A percentile compares a stretch with the other conserved stretches of the same genome.
phyloP scores from a whole-genome alignment of 2,888 invertebrate species.

The Tipula lateralis region DNA sequence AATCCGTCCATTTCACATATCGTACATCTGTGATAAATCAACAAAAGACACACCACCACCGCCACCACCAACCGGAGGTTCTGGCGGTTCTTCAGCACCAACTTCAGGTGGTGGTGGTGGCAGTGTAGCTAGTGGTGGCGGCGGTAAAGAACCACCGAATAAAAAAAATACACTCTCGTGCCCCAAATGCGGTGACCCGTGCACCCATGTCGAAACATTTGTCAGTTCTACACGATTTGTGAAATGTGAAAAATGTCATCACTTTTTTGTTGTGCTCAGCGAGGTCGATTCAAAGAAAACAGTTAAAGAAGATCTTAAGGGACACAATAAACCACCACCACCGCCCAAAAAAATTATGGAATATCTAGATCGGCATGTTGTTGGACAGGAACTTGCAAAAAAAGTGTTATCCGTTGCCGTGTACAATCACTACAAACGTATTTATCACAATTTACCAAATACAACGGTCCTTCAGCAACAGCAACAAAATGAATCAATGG shows the following conservation, averaged over 20 bases:
- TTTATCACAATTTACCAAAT: slow-evolving; percentile 83
- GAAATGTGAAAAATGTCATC: slow-evolving; percentile 96
- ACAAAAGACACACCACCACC: slow-evolving; percentile 35
- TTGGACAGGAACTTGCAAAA: slow-evolving; percentile 96
- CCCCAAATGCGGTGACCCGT: slow-evolving; percentile 96
- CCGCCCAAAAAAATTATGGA: slow-evolving; percentile 96
- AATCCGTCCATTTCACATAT: slow-evolving; percentile 35
- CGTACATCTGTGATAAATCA: slow-evolving; percentile 37
- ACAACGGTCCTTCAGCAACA: slow-evolving; percentile 35
- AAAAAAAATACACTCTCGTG: slow-evolving; percentile 80
- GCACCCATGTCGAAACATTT: slow-evolving; percentile 94
- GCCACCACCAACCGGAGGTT: slow-evolving; percentile 27
- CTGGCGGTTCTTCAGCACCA: neutral
- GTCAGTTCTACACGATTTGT: slow-evolving; percentile 96
- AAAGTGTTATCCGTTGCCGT: slow-evolving; percentile 97
- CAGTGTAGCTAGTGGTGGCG: slow-evolving; percentile 43
- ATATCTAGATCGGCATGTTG: slow-evolving; percentile 92
- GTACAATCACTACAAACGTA: slow-evolving; percentile 97
- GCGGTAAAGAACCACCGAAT: slow-evolving; percentile 52
- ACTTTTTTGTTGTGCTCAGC: slow-evolving; percentile 93
- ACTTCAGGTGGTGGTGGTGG: slow-evolving; percentile 36
- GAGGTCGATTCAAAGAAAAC: slow-evolving; percentile 87
- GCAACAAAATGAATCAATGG: slow-evolving; percentile 42
- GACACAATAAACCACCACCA: slow-evolving; percentile 78
- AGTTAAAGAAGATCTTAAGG: slow-evolving; percentile 69